Evolutionary conservation across 1,140 invertebrate species (phyloP).

Genomic region (Calosoma granatense): DNA sequence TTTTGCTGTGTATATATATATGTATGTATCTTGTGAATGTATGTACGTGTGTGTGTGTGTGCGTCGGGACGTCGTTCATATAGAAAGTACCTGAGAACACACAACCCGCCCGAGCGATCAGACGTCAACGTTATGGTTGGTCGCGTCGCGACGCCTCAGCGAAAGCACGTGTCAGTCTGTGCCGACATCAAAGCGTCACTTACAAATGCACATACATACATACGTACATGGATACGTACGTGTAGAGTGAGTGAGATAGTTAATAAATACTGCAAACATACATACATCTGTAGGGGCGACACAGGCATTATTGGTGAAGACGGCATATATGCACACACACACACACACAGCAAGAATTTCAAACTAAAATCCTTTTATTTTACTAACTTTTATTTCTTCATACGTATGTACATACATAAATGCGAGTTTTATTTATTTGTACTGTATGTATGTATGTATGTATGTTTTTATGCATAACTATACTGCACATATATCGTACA

Average conservation of each 20-base stretch:
- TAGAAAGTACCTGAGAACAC: not conserved
- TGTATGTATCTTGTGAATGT: too few relatives aligned
- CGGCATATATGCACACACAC: not conserved
- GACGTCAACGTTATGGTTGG: not conserved
- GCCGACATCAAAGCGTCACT: not conserved
- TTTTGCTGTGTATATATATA: too few relatives aligned
- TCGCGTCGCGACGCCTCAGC: not conserved
- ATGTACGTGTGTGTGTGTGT: too few relatives aligned
- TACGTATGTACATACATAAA: too few relatives aligned
- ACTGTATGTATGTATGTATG: too few relatives aligned
- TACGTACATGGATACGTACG: not conserved
- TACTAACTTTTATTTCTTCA: too few relatives aligned
- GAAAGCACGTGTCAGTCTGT: not conserved
- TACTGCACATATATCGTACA: too few relatives aligned
- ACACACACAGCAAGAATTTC: not conserved
- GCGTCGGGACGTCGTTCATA: not conserved
- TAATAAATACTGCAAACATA: not conserved
- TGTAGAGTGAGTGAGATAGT: not conserved
- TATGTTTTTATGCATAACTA: too few relatives aligned
- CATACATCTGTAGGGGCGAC: not conserved
- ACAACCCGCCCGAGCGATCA: not conserved
- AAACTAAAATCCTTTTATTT: too few relatives aligned
- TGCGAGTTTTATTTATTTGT: too few relatives aligned
- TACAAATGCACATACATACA: not conserved
- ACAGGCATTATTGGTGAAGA: not conserved